Evolutionary conservation across 2,888 invertebrate species (phyloP), one percentile per base, ranked within the genome.

Genomic region (Plagodis dolabraria): DNA sequence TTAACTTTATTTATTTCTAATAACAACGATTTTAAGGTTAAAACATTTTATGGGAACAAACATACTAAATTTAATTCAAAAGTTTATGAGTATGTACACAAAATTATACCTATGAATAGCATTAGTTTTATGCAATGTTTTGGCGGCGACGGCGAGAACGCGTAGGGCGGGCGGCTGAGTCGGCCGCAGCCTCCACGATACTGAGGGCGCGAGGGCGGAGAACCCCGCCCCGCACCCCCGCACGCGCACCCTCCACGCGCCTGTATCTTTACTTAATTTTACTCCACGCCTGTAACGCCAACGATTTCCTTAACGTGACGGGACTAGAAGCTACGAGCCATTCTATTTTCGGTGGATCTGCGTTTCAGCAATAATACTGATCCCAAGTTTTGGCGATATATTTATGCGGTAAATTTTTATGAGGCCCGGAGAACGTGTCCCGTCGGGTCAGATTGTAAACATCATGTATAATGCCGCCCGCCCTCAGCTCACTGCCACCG

Each of bases 141-240:
- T 83, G 83, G 72, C 71, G 70, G 38, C 71, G 72, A 72, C 66
- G 69, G 66, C 68, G 70, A 64, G 70, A 76, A 75, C 75, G 65
- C 75, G 76, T 73, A 80, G 85, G 86, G 86, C 88, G 87, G 85
- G 81, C 89, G 86, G 84, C 83, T 72, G 73, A 75, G 70, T 75
- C 72, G 69, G 80, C 88, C 89, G 87, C 93, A 92, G 93, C 92
- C 90, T 93, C 92, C 92, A 89, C 87, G 86, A 85, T 82, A 93
- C 93, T 93, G 91, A 88, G 82, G 83, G 81, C 71, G 63, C 72
- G 70, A 62, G 72, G 69, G 76, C 72, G 63, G 75, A 70, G 69
- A 69, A 50, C 70, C 70, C 68, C 72, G 71, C 72, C 74, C 69
- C 67, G 58, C 71, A 66, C 55, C 60, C 46, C 40, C 75, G 74